Base-by-base conservation (phyloP, 2,113 vertebrate species). In the Tricholaema leucomelas region DNA sequence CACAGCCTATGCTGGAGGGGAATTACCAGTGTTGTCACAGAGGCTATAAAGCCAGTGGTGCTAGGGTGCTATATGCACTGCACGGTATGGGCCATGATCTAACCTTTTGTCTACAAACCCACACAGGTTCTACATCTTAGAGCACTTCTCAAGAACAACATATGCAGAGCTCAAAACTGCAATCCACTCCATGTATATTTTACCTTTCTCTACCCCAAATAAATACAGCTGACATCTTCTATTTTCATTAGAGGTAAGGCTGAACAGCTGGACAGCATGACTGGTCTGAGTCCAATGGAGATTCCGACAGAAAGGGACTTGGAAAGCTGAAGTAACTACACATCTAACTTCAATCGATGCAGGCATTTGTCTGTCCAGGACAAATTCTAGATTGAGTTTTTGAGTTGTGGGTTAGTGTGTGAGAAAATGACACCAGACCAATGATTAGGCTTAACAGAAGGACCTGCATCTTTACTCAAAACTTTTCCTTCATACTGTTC, bases 1-100 rank as follows among this genome's bases (percentile, higher is more conserved):
- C 24, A 16, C 8, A 7, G 44, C 28, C 23, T 28, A 2, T 8
- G 12, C 2, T 25, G 33, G 14, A 38, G 19, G 28, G 1, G 0
- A 50, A 2, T 23, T 55, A 38, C 4, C 23, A 1, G 0, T 5
- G 48, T 30, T 44, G 65, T 40, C 31, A 31, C 8, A 10, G 13
- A 61, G 10, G 46, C 38, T 15, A 6, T 6, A 3, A 0, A 70
- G n/a, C 46, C 25, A 9, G 33, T 44, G 30, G n/a, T 60, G n/a
- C 31, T 35, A 3, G 9, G 5, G 20, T n/a, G 55, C 40, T 48
- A 40, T n/a, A 23, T 9, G 36, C 7, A 6, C 60, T 78, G 25
- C 36, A 4, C n/a, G n/a, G n/a, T n/a, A n/a, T 11, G 2, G 31
- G 10, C 33, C 13, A 5, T 8, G 13, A 38, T 58, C 17, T 15